phyloP scores from a whole-genome alignment of 1,140 invertebrate genomes.

The Leptonema lineaticorne region DNA sequence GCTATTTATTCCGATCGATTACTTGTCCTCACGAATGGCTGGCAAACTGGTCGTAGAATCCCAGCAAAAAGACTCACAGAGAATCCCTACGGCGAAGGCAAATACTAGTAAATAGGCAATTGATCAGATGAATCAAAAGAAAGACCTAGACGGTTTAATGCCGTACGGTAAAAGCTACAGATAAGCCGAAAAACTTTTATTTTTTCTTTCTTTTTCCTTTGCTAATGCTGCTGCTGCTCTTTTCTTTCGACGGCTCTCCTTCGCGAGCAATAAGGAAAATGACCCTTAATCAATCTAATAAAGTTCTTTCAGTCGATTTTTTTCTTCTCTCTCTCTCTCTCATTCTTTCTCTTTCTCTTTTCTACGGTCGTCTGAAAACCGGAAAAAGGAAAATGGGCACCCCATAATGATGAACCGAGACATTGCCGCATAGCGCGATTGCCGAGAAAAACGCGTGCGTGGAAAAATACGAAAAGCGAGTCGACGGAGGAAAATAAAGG shows the following conservation, averaged over 20 bases:
- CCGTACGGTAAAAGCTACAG: slow-evolving; percentile 7
- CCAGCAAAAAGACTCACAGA: not conserved
- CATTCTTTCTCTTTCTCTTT: too few species aligned
- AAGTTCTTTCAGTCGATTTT: slow-evolving; percentile 27
- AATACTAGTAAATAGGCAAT: slow-evolving; percentile 27
- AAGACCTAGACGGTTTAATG: slow-evolving; percentile 28
- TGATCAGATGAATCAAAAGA: slow-evolving; percentile 31
- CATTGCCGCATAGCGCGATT: not conserved
- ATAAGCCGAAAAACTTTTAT: slow-evolving; percentile 28
- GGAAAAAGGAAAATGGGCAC: not conserved
- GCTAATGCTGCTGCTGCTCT: not conserved
- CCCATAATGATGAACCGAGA: not conserved
- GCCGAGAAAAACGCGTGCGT: not conserved
- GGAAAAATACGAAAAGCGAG: not conserved
- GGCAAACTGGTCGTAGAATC: not conserved
- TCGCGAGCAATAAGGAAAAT: slow-evolving; percentile 35
- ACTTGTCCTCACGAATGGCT: not conserved
- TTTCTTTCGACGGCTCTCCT: not conserved
- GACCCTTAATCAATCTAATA: slow-evolving; percentile 38
- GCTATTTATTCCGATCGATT: slow-evolving; percentile 21
- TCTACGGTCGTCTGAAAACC: not conserved
- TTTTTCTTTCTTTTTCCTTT: not conserved
- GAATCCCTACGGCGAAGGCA: slow-evolving; percentile 4
- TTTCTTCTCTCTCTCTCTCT: not conserved
- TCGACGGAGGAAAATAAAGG: not conserved